These are phyloP conservation scores for Calliphora vicina DNA, from an alignment of 1,140 invertebrate genomes.

Conservation along the genomic window DNA sequence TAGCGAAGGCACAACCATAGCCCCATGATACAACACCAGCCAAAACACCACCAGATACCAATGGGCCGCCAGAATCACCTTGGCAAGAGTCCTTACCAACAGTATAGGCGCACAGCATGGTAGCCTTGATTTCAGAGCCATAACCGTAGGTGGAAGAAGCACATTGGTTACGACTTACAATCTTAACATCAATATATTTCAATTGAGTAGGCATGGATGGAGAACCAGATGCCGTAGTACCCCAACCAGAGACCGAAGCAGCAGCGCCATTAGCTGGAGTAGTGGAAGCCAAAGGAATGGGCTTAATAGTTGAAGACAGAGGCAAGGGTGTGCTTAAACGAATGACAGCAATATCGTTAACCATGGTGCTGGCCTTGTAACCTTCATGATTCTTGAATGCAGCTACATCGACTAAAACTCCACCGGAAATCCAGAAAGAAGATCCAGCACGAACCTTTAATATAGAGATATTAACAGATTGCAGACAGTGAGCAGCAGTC, in stretches of 20 bases:
- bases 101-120: constrained; percentile 64
- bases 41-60: constrained; percentile 53
- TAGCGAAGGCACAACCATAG: constrained; percentile 51
- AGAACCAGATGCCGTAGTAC: constrained; percentile 45
- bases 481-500: constrained; percentile 71
- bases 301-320: constrained; percentile 55
- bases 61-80: constrained; percentile 65
- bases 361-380: constrained; percentile 52
- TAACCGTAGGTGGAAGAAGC: constrained; percentile 48
- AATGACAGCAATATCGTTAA: constrained; percentile 67
- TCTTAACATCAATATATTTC: constrained; percentile 47
- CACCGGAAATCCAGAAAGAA: constrained; percentile 48
- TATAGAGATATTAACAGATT: constrained; percentile 52
- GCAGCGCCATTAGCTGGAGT: constrained; percentile 48
- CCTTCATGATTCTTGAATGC: constrained; percentile 49
- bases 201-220: constrained; percentile 43
- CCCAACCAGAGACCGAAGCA: constrained; percentile 65
- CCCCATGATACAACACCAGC: constrained; percentile 74
- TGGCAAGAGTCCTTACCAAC: constrained; percentile 51
- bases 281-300: constrained; percentile 52
- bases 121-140: constrained; percentile 43
- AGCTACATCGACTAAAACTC: constrained; percentile 39
- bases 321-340: constrained; percentile 52
- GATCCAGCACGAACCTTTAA: constrained; percentile 53
- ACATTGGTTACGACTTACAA: constrained; percentile 42